Conservation (phyloP, 1,140 invertebrate genomes). For the Bilobella aurantiaca region DNA sequence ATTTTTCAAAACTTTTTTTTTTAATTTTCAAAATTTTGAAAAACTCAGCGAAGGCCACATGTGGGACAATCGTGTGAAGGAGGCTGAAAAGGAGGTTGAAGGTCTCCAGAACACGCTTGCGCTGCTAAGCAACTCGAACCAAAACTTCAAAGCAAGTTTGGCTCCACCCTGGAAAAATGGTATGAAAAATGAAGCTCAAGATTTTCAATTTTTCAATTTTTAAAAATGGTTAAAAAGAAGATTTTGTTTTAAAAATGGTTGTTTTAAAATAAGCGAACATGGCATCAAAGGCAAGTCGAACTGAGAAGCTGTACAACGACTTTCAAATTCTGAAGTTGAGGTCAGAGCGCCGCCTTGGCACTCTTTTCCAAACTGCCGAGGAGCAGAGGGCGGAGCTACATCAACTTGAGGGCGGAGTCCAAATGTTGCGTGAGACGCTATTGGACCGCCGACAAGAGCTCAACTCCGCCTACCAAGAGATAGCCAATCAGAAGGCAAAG, state of each 20-base stretch:
- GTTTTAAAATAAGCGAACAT: not conserved
- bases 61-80: conserved; percentile 54
- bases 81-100: conserved; percentile 57
- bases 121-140: conserved; percentile 24
- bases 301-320: too few relatives aligned
- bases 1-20: not conserved
- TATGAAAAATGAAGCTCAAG: conserved; percentile 8
- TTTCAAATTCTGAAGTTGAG: too few relatives aligned
- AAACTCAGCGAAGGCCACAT: conserved; percentile 56
- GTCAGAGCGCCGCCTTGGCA: too few relatives aligned
- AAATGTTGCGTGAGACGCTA: not conserved
- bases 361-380: not conserved
- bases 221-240: not conserved
- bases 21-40: conserved; percentile 22
- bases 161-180: conserved; percentile 16
- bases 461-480: conserved; percentile 17
- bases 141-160: conserved; percentile 26
- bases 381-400: not conserved
- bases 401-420: not conserved
- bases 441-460: conserved; percentile 26
- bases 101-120: conserved; percentile 60
- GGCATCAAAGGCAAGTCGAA: not conserved
- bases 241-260: not conserved
- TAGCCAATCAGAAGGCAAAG: conserved; percentile 28
- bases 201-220: not conserved